phyloP scores from a whole-genome alignment of 2,113 vertebrate genomes.

The Rhombomys opimus region DNA sequence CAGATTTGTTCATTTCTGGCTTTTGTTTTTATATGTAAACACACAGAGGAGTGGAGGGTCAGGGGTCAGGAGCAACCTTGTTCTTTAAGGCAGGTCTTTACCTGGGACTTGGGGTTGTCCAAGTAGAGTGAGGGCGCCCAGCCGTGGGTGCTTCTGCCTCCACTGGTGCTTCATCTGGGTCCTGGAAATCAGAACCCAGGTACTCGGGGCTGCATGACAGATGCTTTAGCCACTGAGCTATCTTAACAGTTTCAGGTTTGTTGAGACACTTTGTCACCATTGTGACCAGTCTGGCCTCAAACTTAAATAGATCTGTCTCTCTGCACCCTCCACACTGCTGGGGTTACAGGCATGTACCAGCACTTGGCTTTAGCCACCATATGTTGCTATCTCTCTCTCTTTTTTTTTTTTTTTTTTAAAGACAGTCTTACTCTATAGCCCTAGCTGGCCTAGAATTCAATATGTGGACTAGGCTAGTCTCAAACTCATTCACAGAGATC shows the following conservation, averaged over 20 bases:
- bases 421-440: not conserved
- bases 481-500: not conserved
- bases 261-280: not conserved
- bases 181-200: too few species aligned
- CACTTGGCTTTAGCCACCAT: not conserved
- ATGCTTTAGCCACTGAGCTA: not conserved
- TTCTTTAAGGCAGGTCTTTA: not conserved
- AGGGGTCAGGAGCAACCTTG: not conserved
- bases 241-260: too few species aligned
- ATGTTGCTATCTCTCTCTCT: not conserved
- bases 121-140: not conserved
- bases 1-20: not conserved
- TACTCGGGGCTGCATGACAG: too few species aligned
- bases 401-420: not conserved
- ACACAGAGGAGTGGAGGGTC: too few species aligned
- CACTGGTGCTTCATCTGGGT: not conserved
- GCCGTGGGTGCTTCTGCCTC: not conserved
- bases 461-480: not conserved
- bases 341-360: not conserved
- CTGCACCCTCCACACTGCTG: not conserved
- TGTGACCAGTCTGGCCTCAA: not conserved
- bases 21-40: not conserved
- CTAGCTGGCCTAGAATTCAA: not conserved
- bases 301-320: not conserved
- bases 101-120: not conserved